These are phyloP conservation scores for Danio aesculapii DNA, from an alignment of 2,797 vertebrate genomes.

Conservation along the genomic window DNA sequence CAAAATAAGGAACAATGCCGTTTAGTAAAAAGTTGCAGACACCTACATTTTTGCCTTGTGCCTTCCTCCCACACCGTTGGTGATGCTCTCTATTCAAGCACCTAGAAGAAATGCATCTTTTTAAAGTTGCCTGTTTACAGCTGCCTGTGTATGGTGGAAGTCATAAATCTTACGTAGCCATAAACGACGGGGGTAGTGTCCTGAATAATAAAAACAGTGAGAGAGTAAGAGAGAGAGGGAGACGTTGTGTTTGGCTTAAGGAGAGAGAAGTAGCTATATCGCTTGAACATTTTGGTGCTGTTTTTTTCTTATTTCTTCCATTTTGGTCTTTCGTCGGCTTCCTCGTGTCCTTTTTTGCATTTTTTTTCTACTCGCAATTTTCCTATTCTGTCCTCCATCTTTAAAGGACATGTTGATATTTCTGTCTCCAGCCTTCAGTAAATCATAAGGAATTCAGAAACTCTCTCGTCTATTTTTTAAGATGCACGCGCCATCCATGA, in stretches of 20 bases:
- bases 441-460: constrained; percentile 51
- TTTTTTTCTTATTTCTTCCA: constrained; percentile 58
- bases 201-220: constrained; percentile 78
- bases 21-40: constrained; percentile 83
- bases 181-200: constrained; percentile 82
- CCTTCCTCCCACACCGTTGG: constrained; percentile 84
- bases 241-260: constrained; percentile 33
- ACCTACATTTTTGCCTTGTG: constrained; percentile 85
- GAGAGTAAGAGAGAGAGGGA: constrained; percentile 55
- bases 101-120: constrained; percentile 79
- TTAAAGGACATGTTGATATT: constrained; percentile 46
- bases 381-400: constrained; percentile 41
- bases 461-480: constrained; percentile 53
- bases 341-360: constrained; percentile 41
- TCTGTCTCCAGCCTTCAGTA: constrained; percentile 37
- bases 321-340: constrained; percentile 56
- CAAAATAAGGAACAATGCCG: constrained; percentile 70
- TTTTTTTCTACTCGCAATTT: constrained; percentile 40
- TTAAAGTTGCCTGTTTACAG: constrained; percentile 81
- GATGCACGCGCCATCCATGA: constrained; percentile 64
- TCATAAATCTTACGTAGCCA: constrained; percentile 86
- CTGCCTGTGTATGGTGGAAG: constrained; percentile 75
- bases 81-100: constrained; percentile 77
- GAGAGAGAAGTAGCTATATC: constrained; percentile 54
- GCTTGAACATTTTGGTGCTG: constrained; percentile 63